phyloP scores from a whole-genome alignment of 2,113 vertebrate species.

The Sebastes schlegelii region DNA sequence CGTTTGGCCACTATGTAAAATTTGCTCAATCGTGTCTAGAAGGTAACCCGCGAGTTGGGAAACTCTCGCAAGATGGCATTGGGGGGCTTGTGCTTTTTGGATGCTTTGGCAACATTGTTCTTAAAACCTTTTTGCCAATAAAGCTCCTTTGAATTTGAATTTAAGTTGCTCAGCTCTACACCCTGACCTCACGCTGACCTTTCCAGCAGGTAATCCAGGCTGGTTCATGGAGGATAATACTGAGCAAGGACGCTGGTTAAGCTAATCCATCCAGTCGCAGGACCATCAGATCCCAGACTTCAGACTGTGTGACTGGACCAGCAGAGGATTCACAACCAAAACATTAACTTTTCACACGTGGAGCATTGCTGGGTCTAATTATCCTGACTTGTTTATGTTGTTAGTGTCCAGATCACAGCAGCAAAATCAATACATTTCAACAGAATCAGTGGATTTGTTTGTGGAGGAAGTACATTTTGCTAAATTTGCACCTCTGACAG shows the following conservation, averaged over 20 bases:
- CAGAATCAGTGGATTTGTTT: neutral
- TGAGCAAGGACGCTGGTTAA: constrained; percentile 8
- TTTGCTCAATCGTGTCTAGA: too few species aligned
- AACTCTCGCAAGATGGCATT: too few species aligned
- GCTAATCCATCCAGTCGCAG: constrained; percentile 27
- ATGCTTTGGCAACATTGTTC: too few species aligned
- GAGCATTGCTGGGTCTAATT: neutral
- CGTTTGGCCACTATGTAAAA: too few species aligned
- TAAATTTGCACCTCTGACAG: neutral
- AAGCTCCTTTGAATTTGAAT: too few species aligned
- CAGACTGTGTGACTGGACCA: neutral
- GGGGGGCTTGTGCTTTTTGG: too few species aligned
- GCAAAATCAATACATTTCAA: neutral
- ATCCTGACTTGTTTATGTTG: too few species aligned
- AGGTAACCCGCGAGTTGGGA: too few species aligned
- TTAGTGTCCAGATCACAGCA: neutral
- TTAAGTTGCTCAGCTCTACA: neutral
- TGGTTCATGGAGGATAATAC: constrained; percentile 10
- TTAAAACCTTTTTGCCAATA: too few species aligned
- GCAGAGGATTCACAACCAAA: constrained; percentile 1
- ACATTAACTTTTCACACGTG: neutral
- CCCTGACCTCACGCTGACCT: constrained; percentile 3
- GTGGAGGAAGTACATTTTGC: neutral
- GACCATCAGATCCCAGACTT: constrained; percentile 7
- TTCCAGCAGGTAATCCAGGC: constrained; percentile 16